Base-by-base conservation (phyloP, 2,113 vertebrate genomes). In the Salvator merianae region DNA sequence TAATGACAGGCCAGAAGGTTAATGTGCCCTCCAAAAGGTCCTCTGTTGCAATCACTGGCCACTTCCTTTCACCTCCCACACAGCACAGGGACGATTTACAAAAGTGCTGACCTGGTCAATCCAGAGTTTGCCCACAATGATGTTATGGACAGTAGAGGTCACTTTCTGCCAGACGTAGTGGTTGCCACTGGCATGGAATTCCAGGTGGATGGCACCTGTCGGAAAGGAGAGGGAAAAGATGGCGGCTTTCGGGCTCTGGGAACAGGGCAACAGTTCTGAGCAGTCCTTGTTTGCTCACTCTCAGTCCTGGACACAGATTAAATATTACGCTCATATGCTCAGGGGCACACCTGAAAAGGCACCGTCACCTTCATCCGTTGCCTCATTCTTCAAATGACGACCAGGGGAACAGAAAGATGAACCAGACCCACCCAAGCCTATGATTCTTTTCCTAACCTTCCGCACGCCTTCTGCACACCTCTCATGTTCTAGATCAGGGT, bases 81-180 rank as follows among this genome's bases (percentile, higher is more conserved):
- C 18, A 63, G 59, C 20, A n/a, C n/a, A n/a, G n/a, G n/a, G n/a
- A n/a, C n/a, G n/a, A n/a, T n/a, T n/a, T 59, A 59, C 16, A 20
- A 59, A 1, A 59, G 13, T 20, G 77, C 96, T 70, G 20, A 99
- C 99, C 98, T 99, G 99, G 94, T 99, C 99, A 0, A 99, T 99
- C 98, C 99, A 99, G 87, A 99, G 97, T 91, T 99, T 99, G 90
- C 99, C 99, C 91, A 99, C 98, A 0, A 99, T 99, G 95, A 99
- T 99, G 94, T 99, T 99, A 94, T 99, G 99, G 77, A 99, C 99
- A 0, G 99, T 99, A 20, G 98, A 99, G 73, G 99, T 99, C 94
- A 99, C 98, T 86, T 99, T 99, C 89, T 97, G 97, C 99, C 99
- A 99, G 75, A 99, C 96, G 0, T 99, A 99, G 95, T 99, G 98